These are phyloP conservation scores for Rhineura floridana DNA, from an alignment of 2,113 vertebrate genomes.

Conservation along the genomic window DNA sequence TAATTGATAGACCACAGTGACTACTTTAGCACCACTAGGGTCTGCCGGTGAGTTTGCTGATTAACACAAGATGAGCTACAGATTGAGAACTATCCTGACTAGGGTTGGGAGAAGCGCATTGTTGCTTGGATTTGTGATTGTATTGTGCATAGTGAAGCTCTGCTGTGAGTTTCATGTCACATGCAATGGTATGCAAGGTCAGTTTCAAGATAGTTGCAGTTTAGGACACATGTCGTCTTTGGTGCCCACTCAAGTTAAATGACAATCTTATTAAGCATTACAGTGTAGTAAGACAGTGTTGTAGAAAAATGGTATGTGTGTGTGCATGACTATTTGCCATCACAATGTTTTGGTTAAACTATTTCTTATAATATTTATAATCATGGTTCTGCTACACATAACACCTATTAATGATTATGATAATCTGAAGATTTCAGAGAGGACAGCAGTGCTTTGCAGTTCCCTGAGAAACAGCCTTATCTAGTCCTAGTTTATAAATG, in stretches of 20 bases:
- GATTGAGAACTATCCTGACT: not conserved
- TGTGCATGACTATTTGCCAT: too few relatives aligned
- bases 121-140: not conserved
- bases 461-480: not conserved
- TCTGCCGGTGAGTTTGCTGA: not conserved
- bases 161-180: not conserved
- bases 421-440: not conserved
- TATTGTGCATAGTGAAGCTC: not conserved
- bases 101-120: rapidly evolving
- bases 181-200: not conserved
- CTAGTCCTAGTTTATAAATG: not conserved
- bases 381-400: not conserved
- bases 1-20: constrained; percentile 14
- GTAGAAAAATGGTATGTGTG: not conserved
- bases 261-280: not conserved
- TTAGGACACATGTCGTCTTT: not conserved
- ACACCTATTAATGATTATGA: not conserved
- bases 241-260: not conserved
- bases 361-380: not conserved
- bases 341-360: not conserved
- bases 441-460: not conserved
- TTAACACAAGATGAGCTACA: rapidly evolving
- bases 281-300: not conserved
- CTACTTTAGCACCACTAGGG: not conserved
- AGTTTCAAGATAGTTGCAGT: not conserved